Evolutionary conservation across 2,888 invertebrate genomes (phyloP), one percentile per base, ranked within the genome.

Genomic region (Helicoverpa assulta): DNA sequence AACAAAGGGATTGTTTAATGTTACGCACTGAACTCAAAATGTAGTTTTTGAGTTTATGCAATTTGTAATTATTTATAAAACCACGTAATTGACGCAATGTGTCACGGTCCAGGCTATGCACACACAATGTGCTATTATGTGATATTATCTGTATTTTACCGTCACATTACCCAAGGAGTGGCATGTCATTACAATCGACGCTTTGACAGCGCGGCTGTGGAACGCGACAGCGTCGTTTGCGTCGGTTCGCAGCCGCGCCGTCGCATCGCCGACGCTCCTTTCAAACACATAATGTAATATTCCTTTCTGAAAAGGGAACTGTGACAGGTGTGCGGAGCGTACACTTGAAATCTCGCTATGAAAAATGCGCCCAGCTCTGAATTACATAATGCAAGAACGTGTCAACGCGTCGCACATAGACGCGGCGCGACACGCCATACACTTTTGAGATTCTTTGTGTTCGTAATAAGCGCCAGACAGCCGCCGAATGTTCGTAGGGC

Each of bases 271-370:
- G 83, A 78, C 72, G 83, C 82, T 86, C 86, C 88, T 90, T 90
- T 89, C 88, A 90, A 83, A 88, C 87, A 89, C 90, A 89, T 93
- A 93, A 94, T 91, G 92, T 92, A 94, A 94, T 94, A 93, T 94
- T 91, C 89, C 88, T 81, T 83, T 82, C 78, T 89, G 90, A 91
- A 91, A 90, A 88, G 90, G 85, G 87, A 83, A 75, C 82, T 85
- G 90, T 89, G 94, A 92, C 94, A 94, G 94, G 93, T 94, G 93
- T 86, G 88, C 86, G 85, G 81, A 86, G 88, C 88, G 85, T 87
- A 88, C 84, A 88, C 89, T 90, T 90, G 89, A 89, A 92, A 92
- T 92, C 89, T 89, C 87, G 88, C 90, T 90, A 91, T 93, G 94
- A 94, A 94, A 94, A 94, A 93, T 94, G 92, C 91, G 92, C 89